These are phyloP conservation scores for Drosophila limbata DNA, from an alignment of 2,888 invertebrate genomes.

Conservation along the genomic window DNA sequence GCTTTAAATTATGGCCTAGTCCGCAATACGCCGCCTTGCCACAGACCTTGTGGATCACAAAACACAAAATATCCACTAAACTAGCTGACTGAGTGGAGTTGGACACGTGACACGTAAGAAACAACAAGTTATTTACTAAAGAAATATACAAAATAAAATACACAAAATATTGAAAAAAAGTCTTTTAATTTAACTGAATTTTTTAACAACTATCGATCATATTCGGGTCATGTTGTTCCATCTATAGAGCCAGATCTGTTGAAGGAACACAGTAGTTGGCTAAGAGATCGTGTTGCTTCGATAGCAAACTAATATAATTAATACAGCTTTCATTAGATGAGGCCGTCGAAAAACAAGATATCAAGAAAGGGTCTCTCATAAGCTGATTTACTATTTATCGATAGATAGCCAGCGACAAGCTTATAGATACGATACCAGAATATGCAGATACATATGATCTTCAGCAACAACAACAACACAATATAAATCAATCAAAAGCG, in stretches of 20 bases:
- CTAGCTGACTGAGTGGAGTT: constrained; percentile 7
- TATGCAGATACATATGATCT: constrained; percentile 17
- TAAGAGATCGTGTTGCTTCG: constrained; percentile 64
- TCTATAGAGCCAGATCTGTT: neutral
- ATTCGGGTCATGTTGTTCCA: neutral
- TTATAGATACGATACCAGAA: constrained; percentile 34
- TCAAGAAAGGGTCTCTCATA: constrained; percentile 46
- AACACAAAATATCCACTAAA: constrained; percentile 19
- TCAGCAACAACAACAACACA: constrained; percentile 69
- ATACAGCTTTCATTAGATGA: constrained; percentile 62
- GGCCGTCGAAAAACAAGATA: constrained; percentile 50
- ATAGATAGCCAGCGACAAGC: constrained; percentile 25
- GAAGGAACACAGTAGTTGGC: constrained; percentile 53
- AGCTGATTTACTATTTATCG: constrained; percentile 75
- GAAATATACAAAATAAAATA: neutral
- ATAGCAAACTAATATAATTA: constrained; percentile 75
- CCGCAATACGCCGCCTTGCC: constrained; percentile 8
- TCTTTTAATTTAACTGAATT: neutral
- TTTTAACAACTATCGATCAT: neutral
- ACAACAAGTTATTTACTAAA: neutral
- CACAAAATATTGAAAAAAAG: neutral
- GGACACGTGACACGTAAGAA: constrained; percentile 15
- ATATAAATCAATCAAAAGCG: constrained; percentile 83
- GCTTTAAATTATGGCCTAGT: constrained; percentile 70
- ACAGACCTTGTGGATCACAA: constrained; percentile 7